Evolutionary conservation across 1,140 invertebrate genomes (phyloP).

Genomic region (Neodiprion fabricii): DNA sequence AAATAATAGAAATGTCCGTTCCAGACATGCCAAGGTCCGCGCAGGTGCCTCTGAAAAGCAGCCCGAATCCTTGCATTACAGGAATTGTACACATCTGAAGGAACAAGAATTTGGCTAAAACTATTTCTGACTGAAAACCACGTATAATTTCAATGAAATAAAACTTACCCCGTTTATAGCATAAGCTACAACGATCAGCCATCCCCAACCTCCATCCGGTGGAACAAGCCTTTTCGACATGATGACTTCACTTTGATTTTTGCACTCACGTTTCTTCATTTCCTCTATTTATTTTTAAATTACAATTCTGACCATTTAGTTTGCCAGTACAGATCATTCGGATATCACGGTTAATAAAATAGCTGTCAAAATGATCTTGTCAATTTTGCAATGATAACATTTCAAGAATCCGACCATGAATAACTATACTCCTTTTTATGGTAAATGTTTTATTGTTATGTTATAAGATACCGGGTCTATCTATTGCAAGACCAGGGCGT

Average conservation of each 20-base stretch:
- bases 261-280: neutral
- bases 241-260: neutral
- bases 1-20: slow-evolving; percentile 65
- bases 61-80: slow-evolving; percentile 68
- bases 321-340: no score
- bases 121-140: neutral
- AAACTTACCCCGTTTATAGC: slow-evolving; percentile 68
- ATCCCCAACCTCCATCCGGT: slow-evolving; percentile 72
- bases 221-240: slow-evolving; percentile 41
- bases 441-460: no score
- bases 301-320: neutral
- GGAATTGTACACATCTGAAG: slow-evolving; percentile 66
- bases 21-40: slow-evolving; percentile 63
- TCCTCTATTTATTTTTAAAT: neutral
- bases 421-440: no score
- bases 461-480: no score
- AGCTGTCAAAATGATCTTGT: no score
- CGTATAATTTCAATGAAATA: neutral
- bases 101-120: slow-evolving; percentile 19
- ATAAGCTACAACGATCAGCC: slow-evolving; percentile 66
- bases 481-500: no score
- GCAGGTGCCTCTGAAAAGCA: slow-evolving; percentile 71
- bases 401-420: no score
- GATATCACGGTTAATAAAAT: no score
- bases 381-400: no score